Evolutionary conservation across 2,888 invertebrate genomes (phyloP).

Genomic region (Bruchidius siliquastri): DNA sequence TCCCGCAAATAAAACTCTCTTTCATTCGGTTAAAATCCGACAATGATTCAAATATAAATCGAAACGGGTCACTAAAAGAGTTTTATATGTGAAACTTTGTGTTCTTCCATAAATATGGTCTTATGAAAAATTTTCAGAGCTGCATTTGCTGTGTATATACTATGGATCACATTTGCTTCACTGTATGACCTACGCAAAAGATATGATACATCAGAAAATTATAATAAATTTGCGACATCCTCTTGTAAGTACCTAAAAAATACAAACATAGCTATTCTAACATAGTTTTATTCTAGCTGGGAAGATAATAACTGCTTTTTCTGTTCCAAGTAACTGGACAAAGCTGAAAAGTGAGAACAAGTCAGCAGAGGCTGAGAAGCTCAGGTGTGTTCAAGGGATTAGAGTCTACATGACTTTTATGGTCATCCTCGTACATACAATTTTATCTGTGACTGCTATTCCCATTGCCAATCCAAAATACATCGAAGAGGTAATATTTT

Average conservation of each 20-base stretch:
- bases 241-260: slow-evolving; percentile 4
- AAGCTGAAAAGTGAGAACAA: slow-evolving; percentile 13
- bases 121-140: slow-evolving; percentile 17
- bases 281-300: slow-evolving; percentile 14
- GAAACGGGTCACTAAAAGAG: no score
- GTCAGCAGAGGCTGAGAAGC: slow-evolving; percentile 14
- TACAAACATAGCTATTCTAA: neutral
- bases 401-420: slow-evolving; percentile 18
- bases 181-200: slow-evolving; percentile 8
- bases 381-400: slow-evolving; percentile 17
- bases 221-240: slow-evolving; percentile 6
- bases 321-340: slow-evolving; percentile 27
- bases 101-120: no score
- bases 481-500: slow-evolving; percentile 19
- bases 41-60: no score
- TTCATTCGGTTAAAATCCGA: no score
- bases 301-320: slow-evolving; percentile 23
- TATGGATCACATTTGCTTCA: slow-evolving; percentile 7
- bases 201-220: slow-evolving; percentile 5
- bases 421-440: slow-evolving; percentile 14
- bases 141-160: slow-evolving; percentile 10
- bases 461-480: slow-evolving; percentile 18
- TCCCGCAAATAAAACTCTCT: no score
- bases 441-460: slow-evolving; percentile 9
- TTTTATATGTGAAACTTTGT: no score